phyloP scores from a whole-genome alignment of 37 sponge, comb jelly and placozoan species.

The Lycopodina hypogea region DNA sequence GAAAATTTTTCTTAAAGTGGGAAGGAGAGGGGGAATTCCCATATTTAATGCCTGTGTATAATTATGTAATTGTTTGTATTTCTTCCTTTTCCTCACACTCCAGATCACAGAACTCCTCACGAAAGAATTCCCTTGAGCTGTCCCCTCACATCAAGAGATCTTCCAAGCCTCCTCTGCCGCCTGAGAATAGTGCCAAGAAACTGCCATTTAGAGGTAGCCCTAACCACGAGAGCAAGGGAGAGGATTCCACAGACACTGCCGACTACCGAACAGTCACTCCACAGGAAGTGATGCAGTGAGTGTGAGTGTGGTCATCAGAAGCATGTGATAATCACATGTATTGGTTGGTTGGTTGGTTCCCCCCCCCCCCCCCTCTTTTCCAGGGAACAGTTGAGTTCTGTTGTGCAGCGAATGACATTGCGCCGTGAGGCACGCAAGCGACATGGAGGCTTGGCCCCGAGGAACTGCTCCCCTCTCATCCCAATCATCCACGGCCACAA shows the following conservation, averaged over 20 bases:
- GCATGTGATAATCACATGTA: not conserved
- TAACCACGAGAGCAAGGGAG: not conserved
- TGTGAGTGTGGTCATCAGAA: not conserved
- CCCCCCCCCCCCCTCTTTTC: not conserved
- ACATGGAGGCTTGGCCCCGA: not conserved
- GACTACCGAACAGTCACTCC: slow-evolving; percentile 39
- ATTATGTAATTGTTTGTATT: not conserved
- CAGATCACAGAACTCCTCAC: not conserved
- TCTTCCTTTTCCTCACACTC: not conserved
- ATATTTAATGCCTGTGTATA: no score
- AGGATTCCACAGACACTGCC: not conserved
- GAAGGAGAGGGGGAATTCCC: no score
- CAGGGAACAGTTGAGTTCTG: slow-evolving; percentile 31
- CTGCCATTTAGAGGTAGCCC: not conserved
- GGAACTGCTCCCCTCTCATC: slow-evolving; percentile 27
- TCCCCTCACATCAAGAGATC: not conserved
- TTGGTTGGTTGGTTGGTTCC: not conserved
- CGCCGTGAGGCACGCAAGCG: slow-evolving; percentile 27
- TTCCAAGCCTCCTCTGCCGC: slow-evolving; percentile 13
- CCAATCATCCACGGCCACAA: slow-evolving; percentile 19
- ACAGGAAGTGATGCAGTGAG: slow-evolving; percentile 39
- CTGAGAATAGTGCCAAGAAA: slow-evolving; percentile 10
- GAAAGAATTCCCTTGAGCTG: not conserved
- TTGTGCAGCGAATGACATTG: slow-evolving; percentile 28
- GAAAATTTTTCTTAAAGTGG: no score